These are phyloP conservation scores for Pedionomus torquatus DNA, from an alignment of 2,113 vertebrate species.

Conservation along the genomic window DNA sequence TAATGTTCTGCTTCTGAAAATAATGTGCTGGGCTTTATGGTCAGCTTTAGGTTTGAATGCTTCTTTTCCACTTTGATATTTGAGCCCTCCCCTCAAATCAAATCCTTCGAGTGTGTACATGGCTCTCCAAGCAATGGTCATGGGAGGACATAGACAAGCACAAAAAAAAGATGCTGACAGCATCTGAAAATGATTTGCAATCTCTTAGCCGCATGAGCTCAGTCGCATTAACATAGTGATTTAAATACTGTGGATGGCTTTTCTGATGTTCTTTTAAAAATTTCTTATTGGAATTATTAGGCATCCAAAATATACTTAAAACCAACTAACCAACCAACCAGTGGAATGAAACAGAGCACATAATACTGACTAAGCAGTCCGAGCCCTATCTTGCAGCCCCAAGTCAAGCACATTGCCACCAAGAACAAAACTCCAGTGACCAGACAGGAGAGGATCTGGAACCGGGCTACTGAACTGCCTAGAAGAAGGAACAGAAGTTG, in stretches of 20 bases:
- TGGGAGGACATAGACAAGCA: not conserved
- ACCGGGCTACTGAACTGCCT: not conserved
- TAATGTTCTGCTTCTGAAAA: slow-evolving; percentile 40
- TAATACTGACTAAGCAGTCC: not conserved
- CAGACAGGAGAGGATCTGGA: not conserved
- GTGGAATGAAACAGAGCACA: not conserved
- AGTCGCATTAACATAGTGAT: not conserved
- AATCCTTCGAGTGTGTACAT: not conserved
- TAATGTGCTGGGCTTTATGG: slow-evolving; percentile 61
- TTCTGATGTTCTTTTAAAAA: slow-evolving; percentile 6
- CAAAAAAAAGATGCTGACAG: slow-evolving; percentile 8
- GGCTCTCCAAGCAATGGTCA: slow-evolving; percentile 51
- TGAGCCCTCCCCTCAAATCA: slow-evolving; percentile 12
- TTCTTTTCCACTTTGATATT: slow-evolving; percentile 61
- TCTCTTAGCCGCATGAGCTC: slow-evolving; percentile 22
- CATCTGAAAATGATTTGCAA: slow-evolving; percentile 44
- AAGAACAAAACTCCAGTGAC: not conserved
- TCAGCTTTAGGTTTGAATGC: slow-evolving; percentile 30
- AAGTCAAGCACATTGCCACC: not conserved
- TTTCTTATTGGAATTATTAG: slow-evolving; percentile 5
- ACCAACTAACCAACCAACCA: not conserved
- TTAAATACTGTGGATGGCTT: not conserved
- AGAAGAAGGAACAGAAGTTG: not conserved
- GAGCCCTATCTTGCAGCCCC: not conserved
- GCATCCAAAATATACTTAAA: not conserved